phyloP scores from a whole-genome alignment of 2,113 vertebrate species.

The Salvelinus alpinus region DNA sequence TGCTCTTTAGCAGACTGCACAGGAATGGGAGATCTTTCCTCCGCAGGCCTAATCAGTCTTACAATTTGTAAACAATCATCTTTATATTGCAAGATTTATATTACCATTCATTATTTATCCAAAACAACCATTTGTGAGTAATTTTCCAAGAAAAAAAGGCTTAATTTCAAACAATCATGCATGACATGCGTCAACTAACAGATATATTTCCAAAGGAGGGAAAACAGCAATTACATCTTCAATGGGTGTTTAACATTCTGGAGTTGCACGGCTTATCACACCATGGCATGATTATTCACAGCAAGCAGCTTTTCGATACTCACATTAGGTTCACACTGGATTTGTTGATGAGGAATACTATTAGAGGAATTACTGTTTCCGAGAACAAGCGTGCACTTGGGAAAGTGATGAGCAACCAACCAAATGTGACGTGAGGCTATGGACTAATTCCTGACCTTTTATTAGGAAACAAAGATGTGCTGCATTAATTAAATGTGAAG shows the following conservation, averaged over 20 bases:
- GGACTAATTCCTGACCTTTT: background rate
- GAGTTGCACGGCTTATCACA: conserved; percentile 23
- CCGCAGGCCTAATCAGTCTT: background rate
- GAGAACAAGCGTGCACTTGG: no score
- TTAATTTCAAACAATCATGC: conserved; percentile 22
- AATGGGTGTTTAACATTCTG: conserved; percentile 32
- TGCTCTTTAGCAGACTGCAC: conserved; percentile 16
- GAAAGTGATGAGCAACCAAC: background rate
- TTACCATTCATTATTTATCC: conserved; percentile 7
- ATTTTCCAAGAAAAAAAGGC: conserved; percentile 15
- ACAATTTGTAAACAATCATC: background rate
- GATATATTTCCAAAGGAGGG: conserved; percentile 20
- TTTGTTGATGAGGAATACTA: conserved; percentile 19
- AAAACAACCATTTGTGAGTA: conserved; percentile 16
- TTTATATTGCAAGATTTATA: background rate
- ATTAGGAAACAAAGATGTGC: background rate
- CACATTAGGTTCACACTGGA: conserved; percentile 7
- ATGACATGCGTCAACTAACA: conserved; percentile 8
- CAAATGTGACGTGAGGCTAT: background rate
- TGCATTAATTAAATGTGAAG: background rate
- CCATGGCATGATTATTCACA: conserved; percentile 12
- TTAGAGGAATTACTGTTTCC: background rate
- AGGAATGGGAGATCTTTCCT: conserved; percentile 2
- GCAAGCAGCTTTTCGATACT: conserved; percentile 29
- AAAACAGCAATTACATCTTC: conserved; percentile 38